Evolutionary conservation across 2,888 invertebrate genomes (phyloP), one percentile per base, ranked within the genome.

Genomic region (Chironomus tentans): DNA sequence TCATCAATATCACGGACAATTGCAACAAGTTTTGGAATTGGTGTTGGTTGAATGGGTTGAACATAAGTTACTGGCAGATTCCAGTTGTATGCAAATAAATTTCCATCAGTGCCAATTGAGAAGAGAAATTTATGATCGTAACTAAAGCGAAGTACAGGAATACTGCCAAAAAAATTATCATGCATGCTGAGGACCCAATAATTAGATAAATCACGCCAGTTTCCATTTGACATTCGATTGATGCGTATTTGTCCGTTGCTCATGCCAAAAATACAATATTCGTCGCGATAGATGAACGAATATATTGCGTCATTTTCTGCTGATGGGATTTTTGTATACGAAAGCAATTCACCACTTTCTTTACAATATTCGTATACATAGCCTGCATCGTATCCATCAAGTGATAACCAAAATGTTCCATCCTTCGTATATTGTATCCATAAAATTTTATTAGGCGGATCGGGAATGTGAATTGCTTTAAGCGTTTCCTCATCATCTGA

Each of bases 141-240:
- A 79, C 89, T 91, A 77, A 90, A 86, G 77, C 87, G 86, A 76
- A 94, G 84, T 77, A 86, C 85, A 0, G 89, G 87, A 46, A 94
- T 87, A 13, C 84, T 85, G 6, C 93, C 93, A 38, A 90, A 89
- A 76, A 87, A 86, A 68, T 87, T 87, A 81, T 93, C 92, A 80
- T 94, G 94, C 90, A 93, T 91, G 1, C 90, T 85, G 48, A 92
- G 83, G 56, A 86, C 85, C 84, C 90, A 91, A 80, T 88, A 90
- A 80, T 93, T 90, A 0, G 85, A 83, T 2, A 89, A 82, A 81
- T 90, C 87, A 4, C 85, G 82, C 77, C 85, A 85, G 79, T 88
- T 82, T 0, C 84, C 79, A 77, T 87, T 86, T 38, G 38, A 38
- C 0, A 85, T 79, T 72, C 82, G 84, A 78, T 87, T 87, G 1